Evolutionary conservation across 2,888 invertebrate species (phyloP).

Genomic region (Ypsolopha sequella): DNA sequence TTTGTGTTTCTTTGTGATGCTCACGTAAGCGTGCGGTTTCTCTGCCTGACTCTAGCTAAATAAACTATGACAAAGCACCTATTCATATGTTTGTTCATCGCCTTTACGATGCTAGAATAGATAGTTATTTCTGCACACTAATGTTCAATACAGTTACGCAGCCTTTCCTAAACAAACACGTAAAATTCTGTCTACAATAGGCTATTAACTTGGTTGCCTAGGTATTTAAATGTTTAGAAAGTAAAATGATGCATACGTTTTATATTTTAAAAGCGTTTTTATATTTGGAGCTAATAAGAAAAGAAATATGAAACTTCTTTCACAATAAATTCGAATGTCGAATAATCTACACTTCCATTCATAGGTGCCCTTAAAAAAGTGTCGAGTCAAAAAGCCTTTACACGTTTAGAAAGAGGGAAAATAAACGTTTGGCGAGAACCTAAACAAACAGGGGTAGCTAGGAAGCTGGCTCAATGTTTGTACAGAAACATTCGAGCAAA

Average conservation of each 20-base stretch:
- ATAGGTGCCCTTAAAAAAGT: conserved; percentile 64
- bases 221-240: neutral
- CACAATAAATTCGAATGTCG: conserved; percentile 16
- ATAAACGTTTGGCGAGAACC: conserved; percentile 64
- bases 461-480: conserved; percentile 66
- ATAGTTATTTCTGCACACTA: neutral
- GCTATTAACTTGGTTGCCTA: neutral
- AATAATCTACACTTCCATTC: conserved; percentile 43
- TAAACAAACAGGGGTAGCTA: conserved; percentile 69
- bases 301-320: too few species aligned
- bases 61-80: conserved; percentile 20
- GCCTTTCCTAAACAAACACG: neutral
- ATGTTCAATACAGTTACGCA: neutral
- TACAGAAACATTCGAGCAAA: conserved; percentile 64
- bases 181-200: neutral
- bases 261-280: too few species aligned
- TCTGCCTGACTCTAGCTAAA: conserved; percentile 11
- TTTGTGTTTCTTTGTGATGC: conserved; percentile 37
- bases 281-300: too few species aligned
- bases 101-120: conserved; percentile 19
- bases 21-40: conserved; percentile 35
- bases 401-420: conserved; percentile 57
- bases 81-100: conserved; percentile 23
- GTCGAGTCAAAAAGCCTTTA: conserved; percentile 67
- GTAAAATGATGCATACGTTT: neutral